These are phyloP conservation scores for Ondatra zibethicus DNA, from an alignment of 2,113 vertebrate genomes.

Conservation along the genomic window DNA sequence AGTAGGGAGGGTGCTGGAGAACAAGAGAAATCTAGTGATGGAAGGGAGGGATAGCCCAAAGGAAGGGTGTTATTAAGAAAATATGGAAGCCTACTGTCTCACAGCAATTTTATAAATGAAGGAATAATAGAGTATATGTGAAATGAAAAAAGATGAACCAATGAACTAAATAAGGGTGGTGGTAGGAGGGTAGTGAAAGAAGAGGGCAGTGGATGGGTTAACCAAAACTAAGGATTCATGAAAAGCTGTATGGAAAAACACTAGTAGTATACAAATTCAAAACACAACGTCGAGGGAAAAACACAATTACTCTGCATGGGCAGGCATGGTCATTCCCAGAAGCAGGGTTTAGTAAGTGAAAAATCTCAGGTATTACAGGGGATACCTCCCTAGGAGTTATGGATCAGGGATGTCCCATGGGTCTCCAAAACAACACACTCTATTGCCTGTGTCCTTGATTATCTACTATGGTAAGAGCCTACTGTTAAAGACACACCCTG, in stretches of 20 bases:
- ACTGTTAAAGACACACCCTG: background rate
- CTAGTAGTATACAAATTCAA: background rate
- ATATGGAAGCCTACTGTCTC: too few species aligned
- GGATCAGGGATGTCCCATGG: background rate
- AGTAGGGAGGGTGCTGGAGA: background rate
- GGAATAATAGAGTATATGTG: background rate
- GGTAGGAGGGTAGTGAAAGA: rapidly evolving
- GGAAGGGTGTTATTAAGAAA: background rate
- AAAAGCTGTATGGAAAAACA: too few species aligned
- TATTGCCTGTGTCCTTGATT: background rate
- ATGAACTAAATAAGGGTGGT: too few species aligned
- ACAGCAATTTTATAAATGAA: background rate
- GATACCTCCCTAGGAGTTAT: background rate
- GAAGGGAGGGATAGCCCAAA: background rate
- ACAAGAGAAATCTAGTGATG: background rate
- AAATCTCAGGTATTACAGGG: background rate
- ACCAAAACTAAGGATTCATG: background rate
- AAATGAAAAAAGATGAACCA: background rate
- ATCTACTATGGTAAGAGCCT: background rate
- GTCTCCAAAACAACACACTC: background rate
- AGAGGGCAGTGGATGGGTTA: background rate
- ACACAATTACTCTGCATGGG: background rate
- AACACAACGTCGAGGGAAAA: background rate
- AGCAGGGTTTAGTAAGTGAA: background rate
- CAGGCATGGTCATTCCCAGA: background rate